Evolutionary conservation across 2,797 vertebrate genomes (phyloP), one percentile per base, ranked within the genome.

Genomic region (Anomalospiza imberbis): DNA sequence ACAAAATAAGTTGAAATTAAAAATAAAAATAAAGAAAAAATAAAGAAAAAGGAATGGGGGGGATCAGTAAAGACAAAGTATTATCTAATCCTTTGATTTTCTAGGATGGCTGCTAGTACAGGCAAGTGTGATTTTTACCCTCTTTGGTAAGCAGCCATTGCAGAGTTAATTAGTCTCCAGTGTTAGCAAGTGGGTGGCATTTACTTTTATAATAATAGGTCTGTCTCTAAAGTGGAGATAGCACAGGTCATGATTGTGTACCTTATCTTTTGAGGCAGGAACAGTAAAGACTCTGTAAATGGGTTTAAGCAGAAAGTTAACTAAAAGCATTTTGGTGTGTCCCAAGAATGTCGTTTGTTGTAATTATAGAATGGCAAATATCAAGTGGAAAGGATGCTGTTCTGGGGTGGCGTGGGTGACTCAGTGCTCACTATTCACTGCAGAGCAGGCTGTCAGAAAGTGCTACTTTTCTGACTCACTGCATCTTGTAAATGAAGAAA

Each of bases 361-460:
- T 95, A 91, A 95, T 93, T 95, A 93, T 50, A 29, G 86, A 94
- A 94, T 11, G 68, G 65, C 70, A 95, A 96, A 96, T 85, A 94
- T 38, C 72, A 93, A 93, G 78, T 12, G 50, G 84, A 78, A 70
- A 26, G 48, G 83, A 81, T 63, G 47, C 58, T 68, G 34, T 88
- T 66, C 71, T 38, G 86, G 54, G 42, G 71, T 94, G 76, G 71
- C 51, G 77, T 3, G 40, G 48, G 77, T 96, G 95, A 97, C 71
- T 96, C 94, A 94, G 31, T 62, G 72, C 70, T 94, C 73, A 62
- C 53, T 73, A 14, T 36, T 88, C 76, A 65, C 60, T 85, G 38
- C 42, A 65, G 81, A 95, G 58, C 70, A 90, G 63, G 45, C 79
- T 95, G 93, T 95, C 93, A 94, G 53, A 91, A 94, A 89, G 34